phyloP scores from a whole-genome alignment of 2,888 invertebrate species.

The Nematopogon swammerdamellus region DNA sequence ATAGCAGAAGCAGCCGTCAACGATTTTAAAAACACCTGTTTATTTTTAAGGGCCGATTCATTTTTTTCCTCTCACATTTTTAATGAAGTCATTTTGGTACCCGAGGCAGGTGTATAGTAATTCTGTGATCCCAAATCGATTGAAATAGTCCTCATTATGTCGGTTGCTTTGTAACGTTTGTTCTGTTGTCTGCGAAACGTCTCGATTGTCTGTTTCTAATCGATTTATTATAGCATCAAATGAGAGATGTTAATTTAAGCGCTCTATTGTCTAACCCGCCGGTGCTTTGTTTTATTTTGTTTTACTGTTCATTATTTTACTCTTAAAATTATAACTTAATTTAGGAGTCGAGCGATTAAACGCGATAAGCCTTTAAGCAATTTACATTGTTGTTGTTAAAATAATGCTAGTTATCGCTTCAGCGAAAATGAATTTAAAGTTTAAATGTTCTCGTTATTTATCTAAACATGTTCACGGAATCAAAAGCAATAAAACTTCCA shows the following conservation, averaged over 20 bases:
- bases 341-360: too few species aligned
- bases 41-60: not conserved
- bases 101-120: conserved; percentile 37
- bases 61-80: conserved; percentile 15
- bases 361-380: too few species aligned
- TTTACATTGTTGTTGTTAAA: too few species aligned
- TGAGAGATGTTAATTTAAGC: not conserved
- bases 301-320: not conserved
- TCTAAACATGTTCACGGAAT: too few species aligned
- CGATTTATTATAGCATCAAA: not conserved
- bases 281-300: not conserved
- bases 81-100: conserved; percentile 49
- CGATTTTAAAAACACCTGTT: not conserved
- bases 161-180: conserved; percentile 18
- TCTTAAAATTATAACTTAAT: not conserved
- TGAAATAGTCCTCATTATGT: conserved; percentile 3
- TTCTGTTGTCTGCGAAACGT: conserved; percentile 28
- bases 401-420: too few species aligned
- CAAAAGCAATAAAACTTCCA: not conserved
- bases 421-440: too few species aligned
- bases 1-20: too few species aligned
- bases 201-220: conserved; percentile 6
- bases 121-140: conserved; percentile 24
- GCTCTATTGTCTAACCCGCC: not conserved
- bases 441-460: too few species aligned